A percentile compares a stretch with the other conserved stretches of the same genome.
phyloP scores from a whole-genome alignment of 2,113 vertebrate genomes.

The Macheiramphus alcinus region DNA sequence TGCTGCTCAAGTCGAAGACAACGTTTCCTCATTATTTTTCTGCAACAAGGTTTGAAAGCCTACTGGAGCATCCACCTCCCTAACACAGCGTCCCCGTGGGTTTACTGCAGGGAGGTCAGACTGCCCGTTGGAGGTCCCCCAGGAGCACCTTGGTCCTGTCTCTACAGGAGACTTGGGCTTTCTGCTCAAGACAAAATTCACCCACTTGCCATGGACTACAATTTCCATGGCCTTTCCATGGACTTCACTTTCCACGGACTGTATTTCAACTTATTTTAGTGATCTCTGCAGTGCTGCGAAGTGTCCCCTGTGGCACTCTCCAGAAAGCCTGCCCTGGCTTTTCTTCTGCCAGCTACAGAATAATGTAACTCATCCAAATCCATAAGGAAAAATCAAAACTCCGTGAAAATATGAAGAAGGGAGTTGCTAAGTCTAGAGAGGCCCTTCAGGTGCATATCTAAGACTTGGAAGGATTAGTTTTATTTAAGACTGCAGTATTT shows the following conservation, averaged over 20 bases:
- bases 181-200: neutral
- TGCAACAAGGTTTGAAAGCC: neutral
- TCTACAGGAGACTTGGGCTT: neutral
- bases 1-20: neutral
- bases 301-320: too few relatives aligned
- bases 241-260: neutral
- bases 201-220: neutral
- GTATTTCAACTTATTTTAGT: neutral
- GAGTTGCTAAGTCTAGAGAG: neutral
- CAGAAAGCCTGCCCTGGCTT: neutral
- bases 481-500: neutral
- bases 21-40: neutral
- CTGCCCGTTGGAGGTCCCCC: neutral
- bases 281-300: neutral
- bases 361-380: neutral
- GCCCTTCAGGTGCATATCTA: neutral
- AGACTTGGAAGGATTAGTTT: neutral
- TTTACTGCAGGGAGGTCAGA: neutral
- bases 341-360: neutral
- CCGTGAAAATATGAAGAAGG: neutral
- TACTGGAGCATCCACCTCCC: neutral
- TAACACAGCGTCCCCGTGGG: fast-evolving
- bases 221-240: neutral
- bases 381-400: neutral
- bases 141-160: neutral